Evolutionary conservation across 2,888 invertebrate genomes (phyloP).

Genomic region (Rotaria sp.): DNA sequence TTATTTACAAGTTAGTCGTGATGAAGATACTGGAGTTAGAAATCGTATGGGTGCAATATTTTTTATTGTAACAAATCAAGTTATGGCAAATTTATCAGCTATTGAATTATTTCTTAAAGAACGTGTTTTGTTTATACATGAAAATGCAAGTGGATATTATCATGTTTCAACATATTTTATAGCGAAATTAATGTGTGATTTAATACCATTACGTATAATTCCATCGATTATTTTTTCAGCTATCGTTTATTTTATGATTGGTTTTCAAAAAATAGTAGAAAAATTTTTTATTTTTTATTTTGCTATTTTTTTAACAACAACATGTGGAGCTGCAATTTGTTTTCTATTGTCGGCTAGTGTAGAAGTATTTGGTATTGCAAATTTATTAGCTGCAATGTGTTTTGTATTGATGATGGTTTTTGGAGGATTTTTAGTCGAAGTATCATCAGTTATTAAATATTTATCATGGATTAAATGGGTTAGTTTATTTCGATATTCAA

Average conservation of each 20-base stretch:
- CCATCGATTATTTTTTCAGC: slow-evolving; percentile 48
- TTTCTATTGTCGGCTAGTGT: slow-evolving; percentile 51
- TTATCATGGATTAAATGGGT: neutral
- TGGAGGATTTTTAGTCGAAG: neutral
- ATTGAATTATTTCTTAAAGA: slow-evolving; percentile 55
- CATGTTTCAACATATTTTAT: slow-evolving; percentile 53
- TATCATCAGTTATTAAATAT: neutral
- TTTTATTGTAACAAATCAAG: slow-evolving; percentile 54
- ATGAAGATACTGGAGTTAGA: neutral
- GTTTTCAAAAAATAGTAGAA: slow-evolving; percentile 45
- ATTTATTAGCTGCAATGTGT: slow-evolving; percentile 48
- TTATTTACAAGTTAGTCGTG: neutral
- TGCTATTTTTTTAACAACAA: slow-evolving; percentile 48
- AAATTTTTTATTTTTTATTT: slow-evolving; percentile 50
- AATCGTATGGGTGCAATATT: slow-evolving; percentile 50
- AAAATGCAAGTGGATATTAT: slow-evolving; percentile 54
- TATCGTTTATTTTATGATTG: slow-evolving; percentile 53
- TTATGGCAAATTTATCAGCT: slow-evolving; percentile 54
- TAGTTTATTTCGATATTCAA: neutral
- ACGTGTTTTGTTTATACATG: slow-evolving; percentile 53
- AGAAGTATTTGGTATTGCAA: slow-evolving; percentile 50
- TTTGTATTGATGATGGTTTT: slow-evolving; percentile 55
- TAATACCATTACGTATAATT: slow-evolving; percentile 50
- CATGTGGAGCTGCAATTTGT: slow-evolving; percentile 51
- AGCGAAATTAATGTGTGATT: slow-evolving; percentile 52